phyloP scores from a whole-genome alignment of 1,140 invertebrate genomes.

The Cotesia vestalis region DNA sequence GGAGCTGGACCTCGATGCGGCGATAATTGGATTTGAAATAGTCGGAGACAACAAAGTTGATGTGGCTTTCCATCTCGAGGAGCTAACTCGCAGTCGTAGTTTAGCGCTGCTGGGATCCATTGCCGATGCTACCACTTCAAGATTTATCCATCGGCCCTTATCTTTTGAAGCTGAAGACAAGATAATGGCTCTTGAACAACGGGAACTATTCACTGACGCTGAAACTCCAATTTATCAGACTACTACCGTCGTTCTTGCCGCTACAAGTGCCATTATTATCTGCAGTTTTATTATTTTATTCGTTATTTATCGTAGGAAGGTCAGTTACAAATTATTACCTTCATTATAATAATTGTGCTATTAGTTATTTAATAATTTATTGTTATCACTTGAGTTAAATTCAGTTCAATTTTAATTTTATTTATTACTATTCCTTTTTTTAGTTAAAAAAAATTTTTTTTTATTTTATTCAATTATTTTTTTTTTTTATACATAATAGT shows the following conservation, averaged over 20 bases:
- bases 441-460: too few relatives aligned
- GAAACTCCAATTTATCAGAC: conserved; percentile 76
- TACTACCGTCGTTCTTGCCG: conserved; percentile 74
- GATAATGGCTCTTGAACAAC: conserved; percentile 71
- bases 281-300: conserved; percentile 74
- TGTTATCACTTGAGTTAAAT: background rate
- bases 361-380: background rate
- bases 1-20: conserved; percentile 67
- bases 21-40: conserved; percentile 70
- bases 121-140: conserved; percentile 73
- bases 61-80: conserved; percentile 72
- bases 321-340: conserved; percentile 38
- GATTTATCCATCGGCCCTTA: conserved; percentile 69
- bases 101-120: conserved; percentile 64
- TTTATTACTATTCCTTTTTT: background rate
- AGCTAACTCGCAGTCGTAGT: conserved; percentile 67
- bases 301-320: conserved; percentile 73
- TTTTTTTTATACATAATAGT: too few relatives aligned
- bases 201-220: conserved; percentile 75
- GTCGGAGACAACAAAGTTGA: conserved; percentile 74
- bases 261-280: conserved; percentile 77
- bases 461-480: too few relatives aligned
- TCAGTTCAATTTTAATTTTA: background rate
- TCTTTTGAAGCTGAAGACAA: conserved; percentile 58
- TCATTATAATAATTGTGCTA: too few relatives aligned